These are phyloP conservation scores for Hippasteria phrygiana DNA, from an alignment of 53 echinoderm and acorn worm species.

Conservation along the genomic window DNA sequence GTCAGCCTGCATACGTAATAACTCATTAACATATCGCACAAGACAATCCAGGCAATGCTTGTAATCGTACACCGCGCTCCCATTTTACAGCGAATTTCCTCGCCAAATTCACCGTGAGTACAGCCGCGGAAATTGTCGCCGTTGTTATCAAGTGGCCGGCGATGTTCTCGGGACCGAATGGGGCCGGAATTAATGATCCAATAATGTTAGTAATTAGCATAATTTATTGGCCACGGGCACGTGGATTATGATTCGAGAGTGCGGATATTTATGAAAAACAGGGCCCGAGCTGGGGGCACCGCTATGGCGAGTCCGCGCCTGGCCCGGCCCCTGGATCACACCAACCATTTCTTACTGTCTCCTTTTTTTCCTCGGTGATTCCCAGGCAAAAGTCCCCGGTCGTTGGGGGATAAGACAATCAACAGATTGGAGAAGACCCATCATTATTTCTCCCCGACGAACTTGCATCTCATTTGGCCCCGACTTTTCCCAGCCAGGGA, in stretches of 20 bases:
- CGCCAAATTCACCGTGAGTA: conserved; percentile 60
- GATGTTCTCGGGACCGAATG: conserved; percentile 42
- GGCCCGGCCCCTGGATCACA: conserved; percentile 49
- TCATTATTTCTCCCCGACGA: conserved; percentile 59
- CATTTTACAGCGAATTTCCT: conserved; percentile 68
- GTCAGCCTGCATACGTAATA: conserved; percentile 60
- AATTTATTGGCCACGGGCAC: conserved; percentile 98
- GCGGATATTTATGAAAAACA: conserved; percentile 95
- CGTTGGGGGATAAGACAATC: conserved; percentile 63
- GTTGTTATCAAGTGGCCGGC: conserved; percentile 25
- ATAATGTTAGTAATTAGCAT: conserved; percentile 96
- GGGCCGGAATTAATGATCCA: conserved; percentile 73
- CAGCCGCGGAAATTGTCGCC: conserved; percentile 21
- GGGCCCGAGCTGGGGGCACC: conserved; percentile 67
- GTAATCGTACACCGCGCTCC: conserved; percentile 83
- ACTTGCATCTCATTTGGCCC: conserved; percentile 60
- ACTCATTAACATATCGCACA: conserved; percentile 66
- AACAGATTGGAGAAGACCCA: conserved; percentile 66
- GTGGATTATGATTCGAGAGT: conserved; percentile 87
- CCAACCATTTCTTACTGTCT: conserved; percentile 30
- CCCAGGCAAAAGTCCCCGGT: conserved; percentile 54
- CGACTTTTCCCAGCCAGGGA: conserved; percentile 55
- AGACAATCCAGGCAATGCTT: conserved; percentile 70
- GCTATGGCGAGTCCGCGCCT: conserved; percentile 40
- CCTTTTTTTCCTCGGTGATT: conserved; percentile 50